Evolutionary conservation across 2,888 invertebrate genomes (phyloP), one percentile per base, ranked within the genome.

Genomic region (Sarcophaga carnaria): DNA sequence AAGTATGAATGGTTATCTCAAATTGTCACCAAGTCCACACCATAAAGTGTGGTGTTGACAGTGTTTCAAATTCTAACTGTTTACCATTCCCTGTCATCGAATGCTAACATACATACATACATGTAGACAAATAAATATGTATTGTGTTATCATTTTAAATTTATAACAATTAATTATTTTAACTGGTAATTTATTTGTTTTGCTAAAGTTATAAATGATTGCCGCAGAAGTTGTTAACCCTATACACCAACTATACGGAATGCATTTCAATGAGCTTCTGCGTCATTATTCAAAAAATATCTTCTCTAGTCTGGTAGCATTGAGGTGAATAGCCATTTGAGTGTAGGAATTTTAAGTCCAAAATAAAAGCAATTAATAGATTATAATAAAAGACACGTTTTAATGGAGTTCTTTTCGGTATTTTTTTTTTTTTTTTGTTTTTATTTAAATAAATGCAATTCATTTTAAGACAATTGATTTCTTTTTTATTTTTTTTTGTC

Each of bases 371-470:
- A 67, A 14, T 25, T 64, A 27, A 64, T 25, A 12, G 37, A 37
- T 2, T 64, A 49, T 14, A 63, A 70, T 54, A 27, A 70, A 64
- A 59, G 11, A 20, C 25, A 80, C 47, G 22, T 78, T 70, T 63
- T 75, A 22, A 70, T 70, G 49, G 25, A 49, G 25, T 49, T 49
- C 6, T 70, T 72, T 66, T 64, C 27, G 37, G 37, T 37, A 8
- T 37, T 37, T 8, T 37, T 64, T 63, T 37, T 64, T 63, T 20
- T 1, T 64, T 27, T 64, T 72, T 10, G 22, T 22, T 45, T 74
- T 74, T 60, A 67, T 67, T 63, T 47, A 47, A 74, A 74, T 74
- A 74, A 74, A 74, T 74, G 74, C 74, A 45, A 63, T 63, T 74
- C 17, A 74, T 63, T 63, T 54, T 63, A 17, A 69, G 6, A 47